A percentile compares a stretch with the other conserved stretches of the same genome.
Conservation (phyloP, 2,888 invertebrate species). For the Azorinus chamasolen region DNA sequence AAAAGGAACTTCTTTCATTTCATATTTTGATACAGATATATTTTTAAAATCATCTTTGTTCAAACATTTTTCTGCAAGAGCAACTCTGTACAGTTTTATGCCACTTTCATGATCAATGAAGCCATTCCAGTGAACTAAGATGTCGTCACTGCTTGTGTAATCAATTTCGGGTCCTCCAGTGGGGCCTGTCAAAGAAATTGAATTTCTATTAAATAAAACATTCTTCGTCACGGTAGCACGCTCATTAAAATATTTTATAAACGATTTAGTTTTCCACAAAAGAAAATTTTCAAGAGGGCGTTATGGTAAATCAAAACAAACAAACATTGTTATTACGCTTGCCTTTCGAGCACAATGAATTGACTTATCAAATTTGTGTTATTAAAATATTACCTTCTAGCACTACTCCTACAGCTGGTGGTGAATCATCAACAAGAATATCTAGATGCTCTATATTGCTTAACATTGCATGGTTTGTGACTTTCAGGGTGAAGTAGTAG, state of each 20-base stretch:
- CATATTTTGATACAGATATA: too few species aligned
- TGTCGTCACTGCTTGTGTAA: constrained; percentile 55
- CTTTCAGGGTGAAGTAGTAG: constrained; percentile 60
- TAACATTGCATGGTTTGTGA: constrained; percentile 61
- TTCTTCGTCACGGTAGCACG: too few species aligned
- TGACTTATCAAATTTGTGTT: too few species aligned
- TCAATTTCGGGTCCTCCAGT: constrained; percentile 64
- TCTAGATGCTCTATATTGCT: constrained; percentile 39
- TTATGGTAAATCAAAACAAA: too few species aligned
- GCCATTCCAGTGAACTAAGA: constrained; percentile 66
- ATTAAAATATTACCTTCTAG: constrained; percentile 31
- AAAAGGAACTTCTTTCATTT: background rate
- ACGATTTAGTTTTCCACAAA: too few species aligned
- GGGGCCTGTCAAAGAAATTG: constrained; percentile 14
- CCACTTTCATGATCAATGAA: constrained; percentile 76
- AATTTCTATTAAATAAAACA: too few species aligned
- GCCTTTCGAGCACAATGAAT: too few species aligned
- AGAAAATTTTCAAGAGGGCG: too few species aligned
- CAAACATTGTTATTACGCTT: too few species aligned
- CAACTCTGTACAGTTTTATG: constrained; percentile 63
- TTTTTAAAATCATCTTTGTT: constrained; percentile 15
- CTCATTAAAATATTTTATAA: too few species aligned
- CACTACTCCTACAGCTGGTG: constrained; percentile 62
- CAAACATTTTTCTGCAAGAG: constrained; percentile 37
- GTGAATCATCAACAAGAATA: constrained; percentile 66